phyloP scores from a whole-genome alignment of 1,140 invertebrate species.

The Oedothorax gibbosus region DNA sequence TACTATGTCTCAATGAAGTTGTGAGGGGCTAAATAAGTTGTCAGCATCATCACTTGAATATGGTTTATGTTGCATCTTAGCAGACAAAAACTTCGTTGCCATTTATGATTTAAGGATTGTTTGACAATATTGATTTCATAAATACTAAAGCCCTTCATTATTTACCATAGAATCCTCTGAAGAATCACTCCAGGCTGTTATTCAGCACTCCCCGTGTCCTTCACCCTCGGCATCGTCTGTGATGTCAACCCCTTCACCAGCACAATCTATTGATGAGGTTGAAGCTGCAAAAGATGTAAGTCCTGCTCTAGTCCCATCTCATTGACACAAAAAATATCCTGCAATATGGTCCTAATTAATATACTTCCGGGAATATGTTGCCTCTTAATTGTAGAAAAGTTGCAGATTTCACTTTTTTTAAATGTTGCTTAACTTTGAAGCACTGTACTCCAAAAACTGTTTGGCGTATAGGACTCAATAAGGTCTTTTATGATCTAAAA shows the following conservation, averaged over 20 bases:
- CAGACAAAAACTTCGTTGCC: too few relatives aligned
- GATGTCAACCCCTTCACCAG: slow-evolving; percentile 35
- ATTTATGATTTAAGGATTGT: too few relatives aligned
- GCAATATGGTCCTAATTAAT: not conserved
- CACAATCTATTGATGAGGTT: slow-evolving; percentile 35
- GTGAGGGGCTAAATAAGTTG: too few relatives aligned
- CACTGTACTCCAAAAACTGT: not conserved
- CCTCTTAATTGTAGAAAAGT: not conserved
- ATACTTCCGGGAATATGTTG: not conserved
- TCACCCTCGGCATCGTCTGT: slow-evolving; percentile 44
- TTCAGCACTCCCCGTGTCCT: slow-evolving; percentile 39
- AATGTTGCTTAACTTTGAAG: not conserved
- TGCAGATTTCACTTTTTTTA: not conserved
- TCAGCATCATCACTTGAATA: too few relatives aligned
- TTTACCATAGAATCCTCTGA: slow-evolving; percentile 42
- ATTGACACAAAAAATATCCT: not conserved
- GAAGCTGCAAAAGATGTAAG: slow-evolving; percentile 31
- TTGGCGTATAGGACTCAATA: too few relatives aligned
- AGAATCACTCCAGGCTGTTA: slow-evolving; percentile 47
- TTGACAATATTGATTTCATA: too few relatives aligned
- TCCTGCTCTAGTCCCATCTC: not conserved
- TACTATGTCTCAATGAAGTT: too few relatives aligned
- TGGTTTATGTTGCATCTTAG: too few relatives aligned
- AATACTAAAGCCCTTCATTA: too few relatives aligned
- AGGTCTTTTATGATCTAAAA: too few relatives aligned